phyloP scores from a whole-genome alignment of 2,113 vertebrate species.

The Pachypanchax playfairii region DNA sequence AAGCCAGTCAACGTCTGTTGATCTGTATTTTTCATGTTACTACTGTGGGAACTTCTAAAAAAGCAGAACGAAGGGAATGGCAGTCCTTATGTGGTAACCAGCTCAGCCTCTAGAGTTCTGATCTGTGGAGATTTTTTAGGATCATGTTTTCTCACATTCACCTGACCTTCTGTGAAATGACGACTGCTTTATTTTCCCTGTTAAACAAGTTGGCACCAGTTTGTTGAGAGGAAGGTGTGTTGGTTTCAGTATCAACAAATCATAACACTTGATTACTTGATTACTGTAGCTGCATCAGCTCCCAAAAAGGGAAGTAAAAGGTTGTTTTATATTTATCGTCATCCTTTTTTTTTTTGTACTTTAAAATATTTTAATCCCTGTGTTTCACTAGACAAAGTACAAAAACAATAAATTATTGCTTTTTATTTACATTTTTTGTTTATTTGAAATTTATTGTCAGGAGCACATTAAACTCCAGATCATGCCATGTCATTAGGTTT shows the following conservation, averaged over 20 bases:
- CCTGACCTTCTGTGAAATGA: background rate
- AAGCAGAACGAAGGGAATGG: slow-evolving; percentile 40
- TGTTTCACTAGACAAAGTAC: no score
- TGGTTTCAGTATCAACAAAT: slow-evolving; percentile 1
- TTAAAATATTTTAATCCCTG: no score
- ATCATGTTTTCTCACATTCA: slow-evolving; percentile 12
- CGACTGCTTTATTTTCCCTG: slow-evolving; percentile 17
- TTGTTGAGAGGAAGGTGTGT: background rate
- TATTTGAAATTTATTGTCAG: no score
- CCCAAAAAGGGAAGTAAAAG: no score
- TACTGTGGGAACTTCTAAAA: slow-evolving; percentile 61
- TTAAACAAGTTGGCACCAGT: slow-evolving; percentile 22
- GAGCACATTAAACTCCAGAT: no score
- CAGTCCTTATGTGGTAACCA: slow-evolving; percentile 43
- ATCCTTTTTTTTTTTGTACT: no score
- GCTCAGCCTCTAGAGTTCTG: background rate
- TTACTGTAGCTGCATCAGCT: no score
- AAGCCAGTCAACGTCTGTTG: slow-evolving; percentile 8
- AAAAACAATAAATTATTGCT: no score
- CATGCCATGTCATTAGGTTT: no score
- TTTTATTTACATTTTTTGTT: no score
- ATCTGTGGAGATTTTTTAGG: slow-evolving; percentile 39
- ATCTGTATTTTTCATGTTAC: slow-evolving; percentile 64
- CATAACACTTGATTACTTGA: no score
- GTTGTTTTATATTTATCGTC: no score